Evolutionary conservation across 2,113 vertebrate genomes (phyloP), one percentile per base, ranked within the genome.

Genomic region (Paracanthobrama guichenoti): DNA sequence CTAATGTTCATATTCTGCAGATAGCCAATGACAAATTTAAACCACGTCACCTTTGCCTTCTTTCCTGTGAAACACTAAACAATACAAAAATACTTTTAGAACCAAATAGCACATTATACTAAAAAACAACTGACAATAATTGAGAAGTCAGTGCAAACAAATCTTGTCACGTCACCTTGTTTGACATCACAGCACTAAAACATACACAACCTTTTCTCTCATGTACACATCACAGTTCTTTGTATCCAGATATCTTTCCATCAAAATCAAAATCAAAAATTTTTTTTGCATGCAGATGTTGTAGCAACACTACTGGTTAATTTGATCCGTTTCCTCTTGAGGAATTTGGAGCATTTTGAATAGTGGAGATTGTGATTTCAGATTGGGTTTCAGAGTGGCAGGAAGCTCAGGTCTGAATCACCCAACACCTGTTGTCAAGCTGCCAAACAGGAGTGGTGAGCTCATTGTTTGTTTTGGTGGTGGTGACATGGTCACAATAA

Each of bases 391-490:
- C 42, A 64, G 66, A 48, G 75, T 64, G 64, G 59, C 80, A 75
- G 73, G 69, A 67, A 60, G 39, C 53, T 79, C 76, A 22, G 53
- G 55, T 73, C 69, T 79, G 60, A 76, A 81, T 87, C 66, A 83
- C 81, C 31, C 75, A 62, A 84, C 84, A 86, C 79, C 82, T 87
- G 89, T 67, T 86, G 79, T 72, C 42, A 78, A 77, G 86, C 78
- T 81, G 82, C 85, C 57, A 72, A 64, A 26, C 75, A 55, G 82
- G 75, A 75, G 46, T 12, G 26, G 57, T 85, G 79, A 86, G 83
- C 60, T 84, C 85, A 87, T 84, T 86, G 81, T 89, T 87, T 89
- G 86, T 90, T 89, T 88, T 86, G 85, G 73, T 86, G 66, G 73
- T 59, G 73, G 55, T 72, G 71, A 83, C 44, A 50, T 82, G 7